These are phyloP conservation scores for Phoxinus phoxinus DNA, from an alignment of 2,113 vertebrate genomes.

Conservation along the genomic window DNA sequence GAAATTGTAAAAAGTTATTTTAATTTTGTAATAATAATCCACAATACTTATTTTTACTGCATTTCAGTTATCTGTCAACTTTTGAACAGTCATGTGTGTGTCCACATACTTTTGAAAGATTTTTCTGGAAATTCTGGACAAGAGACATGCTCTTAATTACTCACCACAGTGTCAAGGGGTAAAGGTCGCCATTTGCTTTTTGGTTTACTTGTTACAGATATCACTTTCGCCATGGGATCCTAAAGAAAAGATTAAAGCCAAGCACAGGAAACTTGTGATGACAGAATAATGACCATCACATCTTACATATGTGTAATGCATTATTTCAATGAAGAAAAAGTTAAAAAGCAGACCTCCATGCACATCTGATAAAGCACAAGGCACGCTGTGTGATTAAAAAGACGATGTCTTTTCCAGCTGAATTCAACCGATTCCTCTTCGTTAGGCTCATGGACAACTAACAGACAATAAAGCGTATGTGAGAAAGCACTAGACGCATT, in stretches of 20 bases:
- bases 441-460: slow-evolving; percentile 86
- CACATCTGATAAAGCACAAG: slow-evolving; percentile 97
- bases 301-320: neutral
- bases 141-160: slow-evolving; percentile 55
- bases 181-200: slow-evolving; percentile 98
- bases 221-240: slow-evolving; percentile 90
- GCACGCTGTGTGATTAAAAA: slow-evolving; percentile 94
- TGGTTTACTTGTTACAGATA: slow-evolving; percentile 89
- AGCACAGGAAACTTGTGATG: neutral
- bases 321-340: neutral
- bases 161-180: slow-evolving; percentile 95
- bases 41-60: neutral
- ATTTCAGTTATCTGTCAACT: neutral
- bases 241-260: slow-evolving; percentile 65
- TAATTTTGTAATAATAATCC: neutral
- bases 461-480: slow-evolving; percentile 24
- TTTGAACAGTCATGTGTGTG: neutral
- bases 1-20: neutral
- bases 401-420: slow-evolving; percentile 93
- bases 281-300: neutral
- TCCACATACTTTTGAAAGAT: neutral
- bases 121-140: too few relatives aligned
- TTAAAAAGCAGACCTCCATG: slow-evolving; percentile 86
- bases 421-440: slow-evolving; percentile 87
- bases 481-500: neutral